Evolutionary conservation across 2,888 invertebrate species (phyloP).

Genomic region (Drosophila setosimentum): DNA sequence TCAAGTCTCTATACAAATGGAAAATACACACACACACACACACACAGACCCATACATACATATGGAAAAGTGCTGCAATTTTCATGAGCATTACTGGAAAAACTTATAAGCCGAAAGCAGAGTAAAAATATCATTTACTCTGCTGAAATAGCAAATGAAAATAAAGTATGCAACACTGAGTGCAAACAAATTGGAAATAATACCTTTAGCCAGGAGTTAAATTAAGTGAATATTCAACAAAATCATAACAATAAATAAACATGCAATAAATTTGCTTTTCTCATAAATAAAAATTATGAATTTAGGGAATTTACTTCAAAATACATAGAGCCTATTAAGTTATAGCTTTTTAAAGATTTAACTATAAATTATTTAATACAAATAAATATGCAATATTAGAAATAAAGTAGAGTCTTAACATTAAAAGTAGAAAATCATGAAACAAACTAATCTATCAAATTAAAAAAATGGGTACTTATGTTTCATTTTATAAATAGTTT

Average conservation of each 20-base stretch:
- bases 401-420: background rate
- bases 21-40: constrained; percentile 2
- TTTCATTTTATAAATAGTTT: too few species aligned
- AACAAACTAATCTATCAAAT: background rate
- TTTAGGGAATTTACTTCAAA: background rate
- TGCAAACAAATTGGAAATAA: background rate
- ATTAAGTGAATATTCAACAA: background rate
- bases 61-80: constrained; percentile 9
- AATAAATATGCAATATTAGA: background rate
- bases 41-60: background rate
- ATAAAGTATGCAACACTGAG: background rate
- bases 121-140: background rate
- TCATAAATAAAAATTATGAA: background rate
- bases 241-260: background rate
- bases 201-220: background rate
- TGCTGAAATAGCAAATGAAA: background rate
- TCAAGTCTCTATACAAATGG: constrained; percentile 7
- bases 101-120: constrained; percentile 1
- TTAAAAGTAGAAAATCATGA: background rate
- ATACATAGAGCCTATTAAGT: background rate
- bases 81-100: background rate
- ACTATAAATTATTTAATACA: background rate
- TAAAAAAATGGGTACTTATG: too few species aligned
- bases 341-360: background rate
- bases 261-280: background rate